Evolutionary conservation across 2,888 invertebrate species (phyloP), one percentile per base, ranked within the genome.

Genomic region (Folsomia candida): DNA sequence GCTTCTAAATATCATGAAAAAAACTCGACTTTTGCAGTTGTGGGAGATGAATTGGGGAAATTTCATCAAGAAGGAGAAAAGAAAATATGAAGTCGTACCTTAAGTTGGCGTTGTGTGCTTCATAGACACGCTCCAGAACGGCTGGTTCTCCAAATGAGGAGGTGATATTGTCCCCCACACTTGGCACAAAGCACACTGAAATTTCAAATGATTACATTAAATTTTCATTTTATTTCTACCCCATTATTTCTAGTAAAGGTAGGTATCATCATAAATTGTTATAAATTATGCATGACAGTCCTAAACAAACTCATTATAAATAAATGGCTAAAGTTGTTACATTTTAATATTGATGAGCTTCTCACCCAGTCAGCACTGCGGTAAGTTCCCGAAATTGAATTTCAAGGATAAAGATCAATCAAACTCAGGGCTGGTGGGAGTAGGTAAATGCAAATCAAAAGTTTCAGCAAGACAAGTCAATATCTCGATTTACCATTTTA

Each of bases 181-280:
- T 78, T 62, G 70, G 66, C 75, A 78, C 72, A 72, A 76, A 74
- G 66, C 76, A 72, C 72, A 72, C 78, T 78, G 62, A 47, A 47
- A n/a, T n/a, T n/a, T n/a, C n/a, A n/a, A n/a, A n/a, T n/a, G n/a
- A n/a, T n/a, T n/a, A n/a, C n/a, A n/a, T 11, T 11, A 11, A 11
- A 47, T 47, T 47, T 47, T 18, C 47, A 47, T 11, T 47, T 9
- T 47, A 11, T 11, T 47, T 9, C 18, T 47, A 47, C 47, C 18
- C 18, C 9, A 47, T 47, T 11, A 47, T 47, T n/a, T n/a, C n/a
- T n/a, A n/a, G n/a, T n/a, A n/a, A n/a, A n/a, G n/a, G n/a, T n/a
- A n/a, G n/a, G n/a, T n/a, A n/a, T n/a, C n/a, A n/a, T n/a, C n/a
- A n/a, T n/a, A 47, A 47, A 47, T 47, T 47, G 18, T 11, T 9